A percentile compares a stretch with the other conserved stretches of the same genome.
Conservation (phyloP, 2,113 vertebrate genomes). For the Hypocryptadius cinnamomeus region DNA sequence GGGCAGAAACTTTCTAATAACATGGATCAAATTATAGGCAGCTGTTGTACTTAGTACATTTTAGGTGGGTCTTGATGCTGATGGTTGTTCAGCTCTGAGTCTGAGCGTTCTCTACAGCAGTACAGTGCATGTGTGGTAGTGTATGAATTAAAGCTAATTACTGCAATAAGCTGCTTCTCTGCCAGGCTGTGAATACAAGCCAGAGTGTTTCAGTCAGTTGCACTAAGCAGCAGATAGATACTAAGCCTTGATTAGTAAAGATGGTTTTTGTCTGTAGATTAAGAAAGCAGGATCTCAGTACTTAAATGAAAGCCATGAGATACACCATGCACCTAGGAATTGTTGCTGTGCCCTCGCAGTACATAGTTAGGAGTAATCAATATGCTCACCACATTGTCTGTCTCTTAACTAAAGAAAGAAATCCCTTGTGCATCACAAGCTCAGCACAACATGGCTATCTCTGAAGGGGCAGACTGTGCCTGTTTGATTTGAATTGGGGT, state of each 20-base stretch:
- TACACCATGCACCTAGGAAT: neutral
- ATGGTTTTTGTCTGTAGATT: neutral
- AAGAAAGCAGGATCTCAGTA: neutral
- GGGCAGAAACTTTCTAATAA: neutral
- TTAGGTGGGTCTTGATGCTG: neutral
- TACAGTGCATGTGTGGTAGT: neutral
- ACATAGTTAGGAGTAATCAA: neutral
- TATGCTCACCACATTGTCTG: neutral
- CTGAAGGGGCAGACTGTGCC: neutral
- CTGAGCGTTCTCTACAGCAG: neutral
- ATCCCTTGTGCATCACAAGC: neutral
- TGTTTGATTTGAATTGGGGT: constrained; percentile 12
- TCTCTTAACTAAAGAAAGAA: constrained; percentile 1
- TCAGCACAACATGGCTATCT: neutral
- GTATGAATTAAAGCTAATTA: constrained; percentile 18
- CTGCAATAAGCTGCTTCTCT: neutral
- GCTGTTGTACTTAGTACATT: neutral
- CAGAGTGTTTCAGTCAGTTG: neutral
- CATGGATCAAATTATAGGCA: neutral
- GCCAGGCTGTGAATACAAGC: neutral
- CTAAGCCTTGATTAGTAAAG: neutral
- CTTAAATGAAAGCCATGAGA: neutral
- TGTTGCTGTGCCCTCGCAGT: neutral
- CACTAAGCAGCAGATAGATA: neutral
- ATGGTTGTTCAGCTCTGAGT: neutral